phyloP scores from a whole-genome alignment of 2,797 vertebrate species.

The Melanotaenia parkinsoni region DNA sequence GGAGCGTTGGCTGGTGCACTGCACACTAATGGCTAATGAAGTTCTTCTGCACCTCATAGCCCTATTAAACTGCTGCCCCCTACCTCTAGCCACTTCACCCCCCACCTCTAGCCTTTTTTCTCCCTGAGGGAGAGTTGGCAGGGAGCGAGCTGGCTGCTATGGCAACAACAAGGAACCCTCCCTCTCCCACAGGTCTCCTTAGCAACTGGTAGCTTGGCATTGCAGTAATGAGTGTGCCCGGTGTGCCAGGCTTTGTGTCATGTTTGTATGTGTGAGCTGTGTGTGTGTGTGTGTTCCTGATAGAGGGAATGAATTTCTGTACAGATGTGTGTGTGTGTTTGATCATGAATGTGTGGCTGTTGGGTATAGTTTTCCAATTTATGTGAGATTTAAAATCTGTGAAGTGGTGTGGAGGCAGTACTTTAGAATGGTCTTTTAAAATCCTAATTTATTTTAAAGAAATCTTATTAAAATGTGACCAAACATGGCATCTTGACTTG shows the following conservation, averaged over 20 bases:
- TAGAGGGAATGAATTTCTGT: slow-evolving; percentile 19
- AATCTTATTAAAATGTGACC: slow-evolving; percentile 50
- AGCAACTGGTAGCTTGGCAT: slow-evolving; percentile 89
- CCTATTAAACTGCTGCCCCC: slow-evolving; percentile 79
- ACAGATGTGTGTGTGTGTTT: slow-evolving; percentile 28
- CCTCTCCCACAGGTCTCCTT: slow-evolving; percentile 89
- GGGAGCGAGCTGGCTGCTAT: slow-evolving; percentile 85
- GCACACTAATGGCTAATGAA: slow-evolving; percentile 76
- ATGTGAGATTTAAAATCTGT: slow-evolving; percentile 70
- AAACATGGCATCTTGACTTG: slow-evolving; percentile 56
- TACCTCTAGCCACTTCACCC: slow-evolving; percentile 80
- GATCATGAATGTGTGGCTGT: slow-evolving; percentile 39
- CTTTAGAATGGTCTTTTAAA: slow-evolving; percentile 14
- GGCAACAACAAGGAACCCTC: slow-evolving; percentile 87
- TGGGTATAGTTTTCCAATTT: slow-evolving; percentile 61
- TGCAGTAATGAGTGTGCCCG: slow-evolving; percentile 85
- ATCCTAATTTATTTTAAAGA: neutral
- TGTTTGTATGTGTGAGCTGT: slow-evolving; percentile 68
- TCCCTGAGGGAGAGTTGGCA: slow-evolving; percentile 84
- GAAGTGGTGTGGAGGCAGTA: slow-evolving; percentile 53
- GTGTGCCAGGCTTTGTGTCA: slow-evolving; percentile 83
- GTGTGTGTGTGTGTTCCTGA: slow-evolving; percentile 56
- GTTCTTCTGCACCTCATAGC: slow-evolving; percentile 76
- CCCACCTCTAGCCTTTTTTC: slow-evolving; percentile 79
- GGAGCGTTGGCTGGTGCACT: slow-evolving; percentile 57